These are phyloP conservation scores for Mycalesis mineus DNA, from an alignment of 2,888 invertebrate species.

Conservation along the genomic window DNA sequence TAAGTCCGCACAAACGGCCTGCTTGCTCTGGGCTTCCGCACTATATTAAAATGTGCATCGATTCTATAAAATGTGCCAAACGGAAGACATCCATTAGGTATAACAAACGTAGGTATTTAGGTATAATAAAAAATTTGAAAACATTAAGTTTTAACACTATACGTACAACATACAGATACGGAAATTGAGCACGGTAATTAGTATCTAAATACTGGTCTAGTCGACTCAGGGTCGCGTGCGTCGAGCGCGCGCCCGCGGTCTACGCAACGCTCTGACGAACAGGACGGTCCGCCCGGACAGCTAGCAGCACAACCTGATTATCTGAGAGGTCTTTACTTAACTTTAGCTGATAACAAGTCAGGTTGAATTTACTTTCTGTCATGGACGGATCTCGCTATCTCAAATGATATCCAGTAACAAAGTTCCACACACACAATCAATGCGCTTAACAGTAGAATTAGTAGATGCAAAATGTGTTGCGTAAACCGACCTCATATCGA, in stretches of 20 bases:
- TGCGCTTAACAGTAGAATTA: neutral
- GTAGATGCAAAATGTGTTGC: conserved; percentile 45
- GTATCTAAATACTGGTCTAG: conserved; percentile 62
- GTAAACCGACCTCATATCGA: conserved; percentile 36
- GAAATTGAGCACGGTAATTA: conserved; percentile 73
- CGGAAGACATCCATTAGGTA: conserved; percentile 83
- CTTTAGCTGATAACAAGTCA: neutral
- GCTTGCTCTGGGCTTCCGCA: conserved; percentile 31
- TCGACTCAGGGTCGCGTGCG: neutral
- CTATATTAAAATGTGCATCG: conserved; percentile 65
- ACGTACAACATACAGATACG: conserved; percentile 70
- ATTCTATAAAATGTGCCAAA: conserved; percentile 73
- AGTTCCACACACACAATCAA: neutral
- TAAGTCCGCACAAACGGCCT: conserved; percentile 43
- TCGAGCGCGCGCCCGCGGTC: neutral
- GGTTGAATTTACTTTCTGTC: neutral
- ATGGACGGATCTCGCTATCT: neutral
- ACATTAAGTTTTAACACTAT: conserved; percentile 65
- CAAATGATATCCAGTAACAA: neutral
- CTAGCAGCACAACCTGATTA: neutral
- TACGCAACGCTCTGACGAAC: conserved; percentile 3
- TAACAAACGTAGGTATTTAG: conserved; percentile 90
- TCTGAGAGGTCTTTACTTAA: neutral
- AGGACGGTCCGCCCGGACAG: neutral
- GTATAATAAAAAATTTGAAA: conserved; percentile 55